Evolutionary conservation across 2,797 vertebrate species (phyloP), one percentile per base, ranked within the genome.

Genomic region (Hypotaenidia philippensis): DNA sequence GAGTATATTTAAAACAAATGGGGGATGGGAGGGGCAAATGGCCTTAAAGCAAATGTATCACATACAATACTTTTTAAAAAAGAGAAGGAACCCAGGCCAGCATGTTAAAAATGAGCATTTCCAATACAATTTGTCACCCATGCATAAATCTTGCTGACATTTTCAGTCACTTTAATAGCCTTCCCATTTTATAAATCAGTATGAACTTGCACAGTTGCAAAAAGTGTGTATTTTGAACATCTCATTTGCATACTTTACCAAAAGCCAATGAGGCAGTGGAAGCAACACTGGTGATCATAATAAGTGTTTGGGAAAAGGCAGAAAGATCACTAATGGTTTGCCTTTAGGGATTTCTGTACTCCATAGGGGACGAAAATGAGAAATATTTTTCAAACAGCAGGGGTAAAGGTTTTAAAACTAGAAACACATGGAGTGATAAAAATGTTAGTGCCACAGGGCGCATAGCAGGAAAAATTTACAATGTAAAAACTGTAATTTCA

Each of bases 321-420:
- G 99, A 99, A 99, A 99, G 99, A 99, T 99, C 99, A 99, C 99
- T 99, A 99, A 99, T 99, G 99, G 99, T 99, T 98, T 98, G 99
- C 99, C 99, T 99, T 99, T 99, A 99, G 99, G 99, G 99, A 99
- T 99, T 99, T 99, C 99, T 99, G 98, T 99, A 99, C 99, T 99
- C 99, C 99, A 99, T 99, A 99, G 99, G 99, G 99, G 99, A 99
- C 98, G 99, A 99, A 99, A 99, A 99, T 99, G 99, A 99, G 99
- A 99, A 99, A 99, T 99, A 99, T 99, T 99, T 99, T 99, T 99
- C 99, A 99, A 99, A 99, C 99, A 99, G 99, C 99, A 98, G 99
- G 99, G 99, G 99, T 99, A 99, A 99, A 99, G 99, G 99, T 99
- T 99, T 99, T 99, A 99, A 99, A 99, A 99, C 99, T 99, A 99